phyloP scores from a whole-genome alignment of 2,113 vertebrate species.

The Tupaia chinensis region DNA sequence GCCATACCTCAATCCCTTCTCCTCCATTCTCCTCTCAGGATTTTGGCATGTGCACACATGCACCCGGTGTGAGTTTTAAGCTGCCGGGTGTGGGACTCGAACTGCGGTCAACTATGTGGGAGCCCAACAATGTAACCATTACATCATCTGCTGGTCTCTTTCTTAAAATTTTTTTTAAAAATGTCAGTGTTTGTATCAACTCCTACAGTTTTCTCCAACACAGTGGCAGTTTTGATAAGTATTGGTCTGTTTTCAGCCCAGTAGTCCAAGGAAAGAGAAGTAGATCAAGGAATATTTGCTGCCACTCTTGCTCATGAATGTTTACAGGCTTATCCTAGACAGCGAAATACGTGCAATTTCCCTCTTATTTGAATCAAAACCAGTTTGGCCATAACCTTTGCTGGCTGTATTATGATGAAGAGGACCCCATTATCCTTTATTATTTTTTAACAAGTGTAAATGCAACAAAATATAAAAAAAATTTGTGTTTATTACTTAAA shows the following conservation, averaged over 20 bases:
- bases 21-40: too few relatives aligned
- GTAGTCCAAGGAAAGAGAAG: not conserved
- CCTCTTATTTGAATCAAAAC: not conserved
- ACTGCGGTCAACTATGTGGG: too few relatives aligned
- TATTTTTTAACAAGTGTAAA: conserved; percentile 37
- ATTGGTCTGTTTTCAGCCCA: not conserved
- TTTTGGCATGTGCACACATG: too few relatives aligned
- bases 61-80: too few relatives aligned
- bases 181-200: not conserved
- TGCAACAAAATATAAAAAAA: conserved; percentile 1
- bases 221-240: not conserved
- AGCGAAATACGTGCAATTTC: not conserved
- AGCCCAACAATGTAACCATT: too few relatives aligned
- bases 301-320: rapidly evolving
- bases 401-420: not conserved
- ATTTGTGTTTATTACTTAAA: not conserved
- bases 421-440: not conserved
- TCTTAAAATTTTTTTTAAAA: too few relatives aligned
- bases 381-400: not conserved
- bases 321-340: not conserved
- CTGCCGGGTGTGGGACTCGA: too few relatives aligned
- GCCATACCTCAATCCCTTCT: too few relatives aligned
- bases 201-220: not conserved
- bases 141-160: too few relatives aligned
- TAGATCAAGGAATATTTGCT: not conserved